A percentile compares a stretch with the other conserved stretches of the same genome.
Conservation (phyloP, 2,888 invertebrate genomes). For the Himalopsyche japonica region DNA sequence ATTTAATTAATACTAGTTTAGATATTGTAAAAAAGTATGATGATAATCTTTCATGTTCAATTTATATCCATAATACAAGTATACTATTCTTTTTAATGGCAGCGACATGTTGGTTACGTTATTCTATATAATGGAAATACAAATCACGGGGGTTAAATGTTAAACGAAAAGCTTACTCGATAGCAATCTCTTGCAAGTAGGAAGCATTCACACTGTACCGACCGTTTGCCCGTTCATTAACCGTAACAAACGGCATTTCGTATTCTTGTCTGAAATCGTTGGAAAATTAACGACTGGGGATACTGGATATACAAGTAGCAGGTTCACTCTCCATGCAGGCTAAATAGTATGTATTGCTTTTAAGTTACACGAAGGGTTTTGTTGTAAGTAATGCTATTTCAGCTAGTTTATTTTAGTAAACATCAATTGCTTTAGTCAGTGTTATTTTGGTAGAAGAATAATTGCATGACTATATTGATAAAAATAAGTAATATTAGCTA, state of each 20-base stretch:
- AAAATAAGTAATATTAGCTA: too few species aligned
- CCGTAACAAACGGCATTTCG: slow-evolving; percentile 23
- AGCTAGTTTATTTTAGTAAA: background rate
- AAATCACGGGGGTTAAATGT: background rate
- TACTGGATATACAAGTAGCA: background rate
- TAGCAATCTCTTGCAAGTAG: background rate
- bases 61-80: too few species aligned
- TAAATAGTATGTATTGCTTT: background rate
- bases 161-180: background rate
- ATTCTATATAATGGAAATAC: background rate
- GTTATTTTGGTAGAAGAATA: too few species aligned
- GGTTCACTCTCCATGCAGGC: background rate
- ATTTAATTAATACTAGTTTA: too few species aligned
- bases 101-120: background rate
- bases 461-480: too few species aligned
- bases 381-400: background rate
- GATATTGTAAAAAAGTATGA: too few species aligned
- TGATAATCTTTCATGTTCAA: too few species aligned
- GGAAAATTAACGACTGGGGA: slow-evolving; percentile 18
- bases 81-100: too few species aligned
- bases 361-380: background rate
- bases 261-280: slow-evolving; percentile 32
- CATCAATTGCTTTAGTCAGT: too few species aligned
- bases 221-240: background rate
- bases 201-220: background rate